phyloP scores from a whole-genome alignment of 2,113 vertebrate species.

The Xiphias gladius region DNA sequence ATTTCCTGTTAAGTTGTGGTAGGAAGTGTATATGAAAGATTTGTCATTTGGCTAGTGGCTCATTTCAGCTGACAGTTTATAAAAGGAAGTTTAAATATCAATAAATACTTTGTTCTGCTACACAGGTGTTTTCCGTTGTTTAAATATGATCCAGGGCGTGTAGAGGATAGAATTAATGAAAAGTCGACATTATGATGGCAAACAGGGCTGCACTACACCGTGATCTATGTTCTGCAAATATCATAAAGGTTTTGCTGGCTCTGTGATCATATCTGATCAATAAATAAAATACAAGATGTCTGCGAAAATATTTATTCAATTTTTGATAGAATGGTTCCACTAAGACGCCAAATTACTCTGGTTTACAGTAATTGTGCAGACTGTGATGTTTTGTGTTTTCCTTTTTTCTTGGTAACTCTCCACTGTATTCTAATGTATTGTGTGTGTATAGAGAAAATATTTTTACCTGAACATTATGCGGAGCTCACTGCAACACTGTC shows the following conservation, averaged over 20 bases:
- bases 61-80: constrained; percentile 75
- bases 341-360: neutral
- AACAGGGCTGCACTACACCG: neutral
- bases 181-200: constrained; percentile 7
- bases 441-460: neutral
- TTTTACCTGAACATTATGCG: neutral
- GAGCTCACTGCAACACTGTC: neutral
- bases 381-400: neutral
- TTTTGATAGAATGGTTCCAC: neutral
- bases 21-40: constrained; percentile 76
- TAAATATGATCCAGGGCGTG: constrained; percentile 39
- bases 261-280: neutral
- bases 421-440: neutral
- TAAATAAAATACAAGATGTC: neutral
- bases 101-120: constrained; percentile 70
- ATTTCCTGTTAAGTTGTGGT: constrained; percentile 78
- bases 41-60: constrained; percentile 71
- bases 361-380: neutral
- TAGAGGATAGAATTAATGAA: constrained; percentile 31
- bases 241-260: neutral
- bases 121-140: constrained; percentile 64
- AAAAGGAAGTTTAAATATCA: constrained; percentile 75
- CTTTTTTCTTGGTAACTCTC: neutral
- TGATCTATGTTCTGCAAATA: constrained; percentile 2
- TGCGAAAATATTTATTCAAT: neutral